Base-by-base conservation (phyloP, 1,140 invertebrate genomes). In the Aphaenogaster rudis region DNA sequence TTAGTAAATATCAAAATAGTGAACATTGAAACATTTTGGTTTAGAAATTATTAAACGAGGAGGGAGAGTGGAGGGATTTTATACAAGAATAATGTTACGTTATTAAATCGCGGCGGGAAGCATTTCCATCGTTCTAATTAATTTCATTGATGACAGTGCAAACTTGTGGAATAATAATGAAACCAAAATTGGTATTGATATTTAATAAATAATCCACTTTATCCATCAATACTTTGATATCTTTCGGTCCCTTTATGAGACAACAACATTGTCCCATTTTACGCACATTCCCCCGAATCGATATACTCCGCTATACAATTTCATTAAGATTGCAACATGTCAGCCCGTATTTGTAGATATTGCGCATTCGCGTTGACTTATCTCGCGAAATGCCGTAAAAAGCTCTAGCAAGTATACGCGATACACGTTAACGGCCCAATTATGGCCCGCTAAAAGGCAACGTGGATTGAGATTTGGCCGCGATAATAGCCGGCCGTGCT, bases 401-500 rank as follows among this genome's bases (percentile, higher is more conserved):
- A 74, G 42, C 28, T 3, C 2, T 6, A 36, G 54, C 9, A 28
- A 74, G 28, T 42, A 9, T 82, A 61, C 69, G 28, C 54, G 67
- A 74, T 74, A 84, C 59, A 84, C 64, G 85, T 86, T 86, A 86
- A 86, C 77, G 76, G 33, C 1, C 64, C 77, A 86, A 86, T 86
- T 86, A 86, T 48, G 42, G 85, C 6, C 59, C 21, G 76, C 85
- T 69, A 86, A 86, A 80, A 86, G 85, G 85, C 85, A 80, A 59
- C 39, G 52, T 13, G 64, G 64, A 86, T 80, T 80, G 76, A 80
- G 85, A 86, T 86, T 80, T 50, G 69, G 80, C 28, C 69, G 80
- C 42, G 80, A 84, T 84, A 84, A 84, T 84, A 33, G 59, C 21
- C 28, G 45, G 72, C 42, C 33, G 33, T 45, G 81, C 28, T 71